phyloP scores from a whole-genome alignment of 2,888 invertebrate species.

The Crematogaster levior region DNA sequence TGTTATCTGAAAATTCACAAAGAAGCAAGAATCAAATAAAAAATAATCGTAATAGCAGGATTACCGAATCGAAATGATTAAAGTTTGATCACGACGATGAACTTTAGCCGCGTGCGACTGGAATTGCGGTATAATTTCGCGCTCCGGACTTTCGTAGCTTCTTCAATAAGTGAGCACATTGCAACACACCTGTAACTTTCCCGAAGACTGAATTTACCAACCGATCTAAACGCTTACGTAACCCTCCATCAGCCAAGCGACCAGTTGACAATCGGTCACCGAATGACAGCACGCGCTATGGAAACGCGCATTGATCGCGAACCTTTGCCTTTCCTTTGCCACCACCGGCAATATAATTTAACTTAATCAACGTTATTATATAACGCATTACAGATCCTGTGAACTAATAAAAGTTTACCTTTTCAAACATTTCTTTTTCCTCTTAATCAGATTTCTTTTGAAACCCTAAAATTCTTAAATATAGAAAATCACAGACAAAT shows the following conservation, averaged over 20 bases:
- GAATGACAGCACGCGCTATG: background rate
- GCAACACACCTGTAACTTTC: background rate
- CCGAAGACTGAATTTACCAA: background rate
- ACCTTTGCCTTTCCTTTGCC: background rate
- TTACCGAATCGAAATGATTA: background rate
- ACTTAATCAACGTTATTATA: background rate
- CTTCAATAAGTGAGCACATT: background rate
- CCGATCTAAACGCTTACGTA: slow-evolving; percentile 2
- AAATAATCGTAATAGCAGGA: too few species aligned
- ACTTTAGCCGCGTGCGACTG: background rate
- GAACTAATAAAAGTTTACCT: background rate
- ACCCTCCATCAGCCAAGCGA: background rate
- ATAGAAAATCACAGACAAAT: background rate
- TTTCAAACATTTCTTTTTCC: background rate
- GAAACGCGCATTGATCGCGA: slow-evolving; percentile 15
- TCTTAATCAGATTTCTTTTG: background rate
- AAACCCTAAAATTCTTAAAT: background rate
- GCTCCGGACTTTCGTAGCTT: slow-evolving; percentile 36
- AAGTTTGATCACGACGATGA: background rate
- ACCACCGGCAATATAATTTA: background rate
- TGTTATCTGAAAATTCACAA: background rate
- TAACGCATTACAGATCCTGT: background rate
- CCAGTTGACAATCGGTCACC: background rate
- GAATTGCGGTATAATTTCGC: background rate
- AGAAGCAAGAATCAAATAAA: background rate